Conservation (phyloP, 2,888 invertebrate genomes). For the Kuschelorhynchus macadamiae region DNA sequence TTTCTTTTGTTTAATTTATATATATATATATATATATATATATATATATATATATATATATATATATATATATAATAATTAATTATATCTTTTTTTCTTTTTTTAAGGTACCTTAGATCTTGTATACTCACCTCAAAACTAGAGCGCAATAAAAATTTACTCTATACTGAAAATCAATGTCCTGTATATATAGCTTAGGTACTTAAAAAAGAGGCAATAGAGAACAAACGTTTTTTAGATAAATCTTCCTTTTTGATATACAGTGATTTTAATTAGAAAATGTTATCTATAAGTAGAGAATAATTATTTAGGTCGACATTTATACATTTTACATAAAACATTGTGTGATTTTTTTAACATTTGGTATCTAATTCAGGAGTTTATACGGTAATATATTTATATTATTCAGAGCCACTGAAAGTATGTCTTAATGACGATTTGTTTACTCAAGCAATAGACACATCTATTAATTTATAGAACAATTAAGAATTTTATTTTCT, state of each 20-base stretch:
- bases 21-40: no score
- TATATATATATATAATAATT: no score
- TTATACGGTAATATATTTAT: background rate
- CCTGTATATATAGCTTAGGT: slow-evolving; percentile 8
- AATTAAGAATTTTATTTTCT: no score
- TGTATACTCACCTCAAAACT: slow-evolving; percentile 7
- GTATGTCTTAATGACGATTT: no score
- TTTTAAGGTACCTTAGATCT: no score
- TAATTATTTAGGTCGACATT: slow-evolving; percentile 11
- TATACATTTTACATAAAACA: slow-evolving; percentile 17
- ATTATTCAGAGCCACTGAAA: no score
- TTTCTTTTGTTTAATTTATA: no score
- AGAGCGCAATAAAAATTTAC: background rate
- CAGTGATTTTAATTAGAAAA: slow-evolving; percentile 21
- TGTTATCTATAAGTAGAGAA: slow-evolving; percentile 3
- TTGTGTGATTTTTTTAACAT: slow-evolving; percentile 12
- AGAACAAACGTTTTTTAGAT: slow-evolving; percentile 6
- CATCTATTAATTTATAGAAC: no score
- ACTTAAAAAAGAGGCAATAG: slow-evolving; percentile 26
- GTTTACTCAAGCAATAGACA: no score
- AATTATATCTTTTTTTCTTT: no score
- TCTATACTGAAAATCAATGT: background rate
- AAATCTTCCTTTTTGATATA: slow-evolving; percentile 29
- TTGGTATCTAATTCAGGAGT: background rate
- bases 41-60: no score